phyloP scores from a whole-genome alignment of 2,888 invertebrate genomes.

The Xylota segnis region DNA sequence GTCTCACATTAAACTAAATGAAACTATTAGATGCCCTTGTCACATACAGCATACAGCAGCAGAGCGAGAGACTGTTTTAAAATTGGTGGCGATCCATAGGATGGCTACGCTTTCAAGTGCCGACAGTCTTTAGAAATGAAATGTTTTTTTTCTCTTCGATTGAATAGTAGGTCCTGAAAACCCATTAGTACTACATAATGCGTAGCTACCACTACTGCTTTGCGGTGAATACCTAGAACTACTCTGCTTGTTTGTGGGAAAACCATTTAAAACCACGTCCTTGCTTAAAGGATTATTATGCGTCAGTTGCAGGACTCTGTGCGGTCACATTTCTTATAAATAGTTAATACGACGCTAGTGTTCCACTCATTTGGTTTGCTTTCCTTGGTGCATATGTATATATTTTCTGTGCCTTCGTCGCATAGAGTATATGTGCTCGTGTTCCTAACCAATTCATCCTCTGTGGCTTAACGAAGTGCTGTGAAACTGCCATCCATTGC shows the following conservation, averaged over 20 bases:
- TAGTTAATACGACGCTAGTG: slow-evolving; percentile 35
- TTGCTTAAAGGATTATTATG: slow-evolving; percentile 2
- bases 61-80: background rate
- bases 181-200: background rate
- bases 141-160: background rate
- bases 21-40: background rate
- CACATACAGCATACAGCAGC: background rate
- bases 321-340: slow-evolving; percentile 30
- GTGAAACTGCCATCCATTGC: background rate
- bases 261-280: slow-evolving; percentile 9
- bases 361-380: slow-evolving; percentile 8
- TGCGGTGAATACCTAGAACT: background rate
- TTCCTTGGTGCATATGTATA: slow-evolving; percentile 4
- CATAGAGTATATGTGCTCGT: background rate
- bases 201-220: background rate
- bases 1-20: background rate
- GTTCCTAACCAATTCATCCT: slow-evolving; percentile 10
- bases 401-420: background rate
- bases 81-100: background rate
- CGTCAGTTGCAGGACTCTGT: slow-evolving; percentile 21
- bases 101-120: background rate
- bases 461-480: slow-evolving; percentile 11
- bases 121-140: background rate
- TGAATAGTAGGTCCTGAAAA: no score
- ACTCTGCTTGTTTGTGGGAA: background rate